A percentile compares a stretch with the other conserved stretches of the same genome.
Conservation (phyloP, 2,888 invertebrate genomes). For the Lycia hirtaria region DNA sequence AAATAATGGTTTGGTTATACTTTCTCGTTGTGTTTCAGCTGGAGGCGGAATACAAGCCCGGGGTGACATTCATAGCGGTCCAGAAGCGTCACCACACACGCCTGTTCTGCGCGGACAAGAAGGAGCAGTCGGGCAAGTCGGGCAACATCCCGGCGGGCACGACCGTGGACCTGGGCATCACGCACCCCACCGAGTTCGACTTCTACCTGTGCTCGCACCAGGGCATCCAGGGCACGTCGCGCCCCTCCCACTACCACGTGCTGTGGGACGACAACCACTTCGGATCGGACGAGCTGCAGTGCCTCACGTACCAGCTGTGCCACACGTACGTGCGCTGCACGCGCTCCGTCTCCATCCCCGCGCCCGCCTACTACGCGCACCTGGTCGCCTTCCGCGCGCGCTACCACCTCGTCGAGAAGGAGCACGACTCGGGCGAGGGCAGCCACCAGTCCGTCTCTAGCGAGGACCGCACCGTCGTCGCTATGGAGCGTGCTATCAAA, state of each 20-base stretch:
- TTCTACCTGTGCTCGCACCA: constrained; percentile 99
- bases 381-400: constrained; percentile 99
- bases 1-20: neutral
- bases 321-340: constrained; percentile 99
- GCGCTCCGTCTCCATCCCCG: constrained; percentile 99
- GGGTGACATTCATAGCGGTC: constrained; percentile 98
- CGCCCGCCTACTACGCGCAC: constrained; percentile 99
- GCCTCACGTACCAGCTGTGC: constrained; percentile 99
- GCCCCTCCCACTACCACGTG: constrained; percentile 99
- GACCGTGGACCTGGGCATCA: constrained; percentile 99
- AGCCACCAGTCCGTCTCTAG: constrained; percentile 98
- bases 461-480: constrained; percentile 98
- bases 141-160: constrained; percentile 99
- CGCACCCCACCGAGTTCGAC: constrained; percentile 99
- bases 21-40: constrained; percentile 84
- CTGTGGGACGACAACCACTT: constrained; percentile 99
- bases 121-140: constrained; percentile 99
- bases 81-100: constrained; percentile 99
- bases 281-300: constrained; percentile 99
- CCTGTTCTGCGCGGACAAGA: constrained; percentile 99
- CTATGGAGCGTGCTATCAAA: constrained; percentile 99
- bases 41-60: constrained; percentile 98
- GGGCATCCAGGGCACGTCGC: constrained; percentile 98
- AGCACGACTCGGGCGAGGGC: constrained; percentile 99
- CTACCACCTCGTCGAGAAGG: constrained; percentile 99